Conservation (phyloP, 2,113 vertebrate genomes). For the Theropithecus gelada region DNA sequence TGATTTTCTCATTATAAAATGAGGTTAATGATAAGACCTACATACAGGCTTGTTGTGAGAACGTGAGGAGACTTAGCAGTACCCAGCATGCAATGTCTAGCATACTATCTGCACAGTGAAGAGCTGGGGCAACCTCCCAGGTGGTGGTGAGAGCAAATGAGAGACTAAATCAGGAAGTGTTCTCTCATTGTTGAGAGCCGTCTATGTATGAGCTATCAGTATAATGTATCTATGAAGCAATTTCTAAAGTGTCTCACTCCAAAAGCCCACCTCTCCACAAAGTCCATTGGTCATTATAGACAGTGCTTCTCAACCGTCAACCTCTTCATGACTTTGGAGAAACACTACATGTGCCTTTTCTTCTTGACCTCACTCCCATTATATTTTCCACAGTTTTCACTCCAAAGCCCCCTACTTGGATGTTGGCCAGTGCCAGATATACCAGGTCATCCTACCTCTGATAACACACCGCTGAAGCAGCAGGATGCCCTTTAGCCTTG, state of each 20-base stretch:
- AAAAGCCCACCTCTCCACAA: neutral
- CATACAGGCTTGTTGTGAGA: neutral
- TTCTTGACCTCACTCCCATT: neutral
- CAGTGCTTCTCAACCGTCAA: neutral
- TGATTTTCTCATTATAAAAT: neutral
- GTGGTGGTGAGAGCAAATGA: neutral
- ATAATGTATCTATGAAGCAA: neutral
- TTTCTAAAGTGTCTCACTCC: neutral
- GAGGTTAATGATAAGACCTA: neutral
- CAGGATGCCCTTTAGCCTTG: neutral
- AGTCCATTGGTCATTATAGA: neutral
- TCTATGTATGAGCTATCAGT: neutral
- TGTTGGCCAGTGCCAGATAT: neutral
- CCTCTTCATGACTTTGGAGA: neutral
- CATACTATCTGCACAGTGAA: rapidly evolving
- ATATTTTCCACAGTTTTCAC: neutral
- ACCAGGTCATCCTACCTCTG: neutral
- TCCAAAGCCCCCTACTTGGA: neutral
- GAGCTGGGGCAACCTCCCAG: neutral
- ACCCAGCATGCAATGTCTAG: neutral
- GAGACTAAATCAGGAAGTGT: neutral
- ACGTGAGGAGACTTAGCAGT: neutral
- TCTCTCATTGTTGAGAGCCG: neutral
- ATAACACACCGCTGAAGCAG: neutral
- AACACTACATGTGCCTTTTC: neutral